Evolutionary conservation across 2,113 vertebrate genomes (phyloP).

Genomic region (Psittacus erithacus): DNA sequence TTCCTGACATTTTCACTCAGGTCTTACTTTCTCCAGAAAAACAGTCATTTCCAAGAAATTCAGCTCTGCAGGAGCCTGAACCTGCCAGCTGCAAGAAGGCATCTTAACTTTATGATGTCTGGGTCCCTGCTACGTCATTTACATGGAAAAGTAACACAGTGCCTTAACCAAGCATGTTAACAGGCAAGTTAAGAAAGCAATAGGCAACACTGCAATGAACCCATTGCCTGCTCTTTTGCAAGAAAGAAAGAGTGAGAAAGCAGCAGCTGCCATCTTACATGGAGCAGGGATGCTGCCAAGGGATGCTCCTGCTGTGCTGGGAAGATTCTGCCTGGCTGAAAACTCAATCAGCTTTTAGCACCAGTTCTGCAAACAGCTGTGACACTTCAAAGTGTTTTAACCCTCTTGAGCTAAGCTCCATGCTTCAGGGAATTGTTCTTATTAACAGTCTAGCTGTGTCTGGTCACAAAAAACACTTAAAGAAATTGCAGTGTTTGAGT

Average conservation of each 20-base stretch:
- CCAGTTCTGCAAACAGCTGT: neutral
- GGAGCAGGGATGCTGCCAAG: neutral
- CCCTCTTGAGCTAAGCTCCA: neutral
- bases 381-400: neutral
- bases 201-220: neutral
- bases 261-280: neutral
- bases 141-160: neutral
- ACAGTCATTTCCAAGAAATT: neutral
- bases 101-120: neutral
- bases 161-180: neutral
- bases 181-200: neutral
- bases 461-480: neutral
- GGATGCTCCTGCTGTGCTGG: neutral
- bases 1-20: neutral
- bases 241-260: neutral
- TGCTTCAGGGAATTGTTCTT: neutral
- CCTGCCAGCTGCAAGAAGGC: neutral
- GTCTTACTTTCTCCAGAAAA: neutral
- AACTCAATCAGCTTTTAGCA: neutral
- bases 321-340: neutral
- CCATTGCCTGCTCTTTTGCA: rapidly evolving
- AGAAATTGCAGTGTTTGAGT: neutral
- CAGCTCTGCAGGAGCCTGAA: neutral
- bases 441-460: neutral
- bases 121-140: neutral